Conservation (phyloP, 2,888 invertebrate genomes). For the Teleogryllus oceanicus region DNA sequence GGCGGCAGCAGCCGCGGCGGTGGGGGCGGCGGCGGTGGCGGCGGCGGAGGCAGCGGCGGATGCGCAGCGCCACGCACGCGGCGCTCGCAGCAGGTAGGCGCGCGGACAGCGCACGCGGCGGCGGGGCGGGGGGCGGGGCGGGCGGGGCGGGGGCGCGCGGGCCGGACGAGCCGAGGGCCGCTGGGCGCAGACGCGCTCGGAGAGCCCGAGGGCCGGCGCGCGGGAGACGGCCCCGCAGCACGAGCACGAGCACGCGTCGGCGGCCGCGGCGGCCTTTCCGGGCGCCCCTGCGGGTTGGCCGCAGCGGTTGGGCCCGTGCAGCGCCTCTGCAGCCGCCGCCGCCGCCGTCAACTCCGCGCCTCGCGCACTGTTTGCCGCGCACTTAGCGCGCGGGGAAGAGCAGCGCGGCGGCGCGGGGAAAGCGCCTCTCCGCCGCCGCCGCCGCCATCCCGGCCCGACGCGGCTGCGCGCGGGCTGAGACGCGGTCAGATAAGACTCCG, state of each 20-base stretch:
- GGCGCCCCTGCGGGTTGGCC: background rate
- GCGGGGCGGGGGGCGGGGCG: too few relatives aligned
- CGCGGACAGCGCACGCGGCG: background rate
- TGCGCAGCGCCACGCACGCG: background rate
- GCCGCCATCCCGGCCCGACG: background rate
- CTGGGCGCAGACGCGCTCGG: background rate
- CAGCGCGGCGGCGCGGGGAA: background rate
- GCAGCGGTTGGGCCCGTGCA: background rate
- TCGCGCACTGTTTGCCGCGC: background rate
- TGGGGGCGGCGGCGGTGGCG: background rate
- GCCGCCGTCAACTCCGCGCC: background rate
- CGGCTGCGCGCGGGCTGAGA: too few relatives aligned
- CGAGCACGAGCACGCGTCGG: too few relatives aligned
- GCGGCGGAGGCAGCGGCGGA: background rate
- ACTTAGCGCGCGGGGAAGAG: background rate
- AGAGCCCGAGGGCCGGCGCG: too few relatives aligned
- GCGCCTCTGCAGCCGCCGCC: background rate
- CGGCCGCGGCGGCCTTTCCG: too few relatives aligned
- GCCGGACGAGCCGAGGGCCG: background rate
- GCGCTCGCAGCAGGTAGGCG: constrained; percentile 5
- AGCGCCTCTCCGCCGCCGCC: constrained; percentile 19
- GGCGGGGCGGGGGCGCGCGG: too few relatives aligned
- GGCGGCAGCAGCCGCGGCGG: background rate
- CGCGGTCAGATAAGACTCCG: too few relatives aligned
- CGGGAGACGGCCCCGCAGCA: too few relatives aligned